Evolutionary conservation across 2,888 invertebrate species (phyloP), one percentile per base, ranked within the genome.

Genomic region (Eurois occulta): DNA sequence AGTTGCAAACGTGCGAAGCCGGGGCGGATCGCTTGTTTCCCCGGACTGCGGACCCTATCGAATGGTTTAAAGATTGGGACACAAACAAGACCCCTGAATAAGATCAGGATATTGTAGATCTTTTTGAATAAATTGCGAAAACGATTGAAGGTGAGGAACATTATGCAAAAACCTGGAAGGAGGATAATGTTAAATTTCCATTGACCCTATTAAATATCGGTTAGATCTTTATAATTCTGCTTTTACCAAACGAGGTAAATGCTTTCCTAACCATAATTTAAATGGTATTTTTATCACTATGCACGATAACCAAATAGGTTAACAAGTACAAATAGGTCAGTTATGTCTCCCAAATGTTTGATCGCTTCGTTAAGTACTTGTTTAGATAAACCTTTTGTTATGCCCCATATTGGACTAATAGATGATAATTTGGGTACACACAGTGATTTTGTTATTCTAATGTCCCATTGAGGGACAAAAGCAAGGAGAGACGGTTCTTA

Each of bases 321-420:
- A 77, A 52, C 38, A 41, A 32, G 16, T 55, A 13, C 66, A 84
- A 84, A 85, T 73, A 77, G 77, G 85, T 72, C 77, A 77, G 81
- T 62, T 32, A 77, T 64, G 46, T 69, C 64, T 38, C 43, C 52
- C 32, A 41, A 28, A 55, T 60, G 69, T 68, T 71, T 32, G 21
- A 55, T 48, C 70, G n/a, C 35, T 67, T 43, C 18, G 35, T 60
- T 66, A 64, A n/a, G 58, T 71, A 68, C 46, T 72, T 48, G 13
- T 72, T 48, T 11, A 32, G 77, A 81, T 77, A 72, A 77, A 48
- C 32, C 10, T 21, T 32, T 60, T 60, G 32, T 32, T 60, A 32
- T 55, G 13, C 52, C 41, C 55, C 65, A 80, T 84, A 72, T 43
- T 13, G 21, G 13, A n/a, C 41, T 55, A 80, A 62, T 80, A 82